Base-by-base conservation (phyloP, 2,888 invertebrate species). In the Ellobium chinense region DNA sequence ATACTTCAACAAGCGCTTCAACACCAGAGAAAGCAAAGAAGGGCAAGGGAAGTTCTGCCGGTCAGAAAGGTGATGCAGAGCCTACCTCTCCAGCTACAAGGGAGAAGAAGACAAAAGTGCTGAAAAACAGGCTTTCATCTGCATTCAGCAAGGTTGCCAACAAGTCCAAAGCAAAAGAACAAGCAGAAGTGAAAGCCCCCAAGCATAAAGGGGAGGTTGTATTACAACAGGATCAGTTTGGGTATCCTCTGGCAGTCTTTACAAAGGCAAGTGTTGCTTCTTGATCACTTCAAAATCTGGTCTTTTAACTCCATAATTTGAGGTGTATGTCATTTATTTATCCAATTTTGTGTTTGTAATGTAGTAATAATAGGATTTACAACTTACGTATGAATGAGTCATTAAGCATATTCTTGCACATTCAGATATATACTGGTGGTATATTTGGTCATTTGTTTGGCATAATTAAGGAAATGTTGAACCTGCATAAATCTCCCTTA, bases 241-340 rank as follows among this genome's bases (percentile, higher is more conserved):
- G 98, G 18, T 95, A 98, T 88, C 99, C 99, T 0, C 93, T 99
- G 54, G 95, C 95, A 68, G 94, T 98, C 78, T 98, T 98, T 93
- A 95, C 96, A 54, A 96, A 97, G 94, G 95, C 95, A 91, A 84
- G 75, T 60, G 12, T 21, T 36, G 34, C n/a, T n/a, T n/a, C n/a
- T n/a, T n/a, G n/a, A n/a, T n/a, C n/a, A n/a, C n/a, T n/a, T n/a
- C n/a, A n/a, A n/a, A n/a, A n/a, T n/a, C n/a, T n/a, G n/a, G n/a
- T n/a, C n/a, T n/a, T n/a, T n/a, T n/a, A n/a, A n/a, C n/a, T n/a
- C n/a, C n/a, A n/a, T n/a, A n/a, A n/a, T n/a, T n/a, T n/a, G n/a
- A n/a, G n/a, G n/a, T n/a, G n/a, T n/a, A n/a, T n/a, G n/a, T n/a
- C n/a, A n/a, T n/a, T n/a, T n/a, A n/a, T n/a, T n/a, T n/a, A n/a